Evolutionary conservation across 2,113 vertebrate genomes (phyloP).

Genomic region (Alouatta palliata): DNA sequence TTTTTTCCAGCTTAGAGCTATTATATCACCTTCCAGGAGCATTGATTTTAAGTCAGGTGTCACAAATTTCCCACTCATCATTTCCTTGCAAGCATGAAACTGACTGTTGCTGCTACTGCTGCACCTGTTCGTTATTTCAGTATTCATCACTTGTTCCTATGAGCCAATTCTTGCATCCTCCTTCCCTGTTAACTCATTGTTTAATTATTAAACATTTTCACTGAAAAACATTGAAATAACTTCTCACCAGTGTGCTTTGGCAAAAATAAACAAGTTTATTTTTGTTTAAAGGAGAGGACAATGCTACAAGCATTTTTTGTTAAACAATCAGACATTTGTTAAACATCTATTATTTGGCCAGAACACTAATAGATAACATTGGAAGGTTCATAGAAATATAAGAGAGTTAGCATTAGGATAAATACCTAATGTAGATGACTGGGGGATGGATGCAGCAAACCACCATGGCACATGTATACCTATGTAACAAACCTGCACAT

Average conservation of each 20-base stretch:
- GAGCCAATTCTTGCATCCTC: conserved; percentile 34
- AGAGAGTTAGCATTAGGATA: no score
- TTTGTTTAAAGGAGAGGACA: not conserved
- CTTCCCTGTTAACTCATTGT: not conserved
- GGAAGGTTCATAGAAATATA: conserved; percentile 9
- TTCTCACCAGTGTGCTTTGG: not conserved
- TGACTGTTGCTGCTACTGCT: conserved; percentile 44
- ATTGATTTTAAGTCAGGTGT: conserved; percentile 76
- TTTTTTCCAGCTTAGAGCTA: conserved; percentile 54
- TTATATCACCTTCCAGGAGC: conserved; percentile 71
- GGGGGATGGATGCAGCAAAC: no score
- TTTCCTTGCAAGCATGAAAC: conserved; percentile 64
- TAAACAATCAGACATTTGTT: not conserved
- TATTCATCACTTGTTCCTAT: conserved; percentile 73
- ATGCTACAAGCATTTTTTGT: not conserved
- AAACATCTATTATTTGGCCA: conserved; percentile 14
- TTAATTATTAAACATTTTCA: conserved; percentile 56
- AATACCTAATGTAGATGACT: no score
- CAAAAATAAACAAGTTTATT: conserved; percentile 41
- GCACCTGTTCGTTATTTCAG: conserved; percentile 69
- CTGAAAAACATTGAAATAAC: conserved; percentile 44
- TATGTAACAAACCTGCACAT: no score
- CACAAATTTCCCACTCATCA: conserved; percentile 77
- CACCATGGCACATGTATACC: no score
- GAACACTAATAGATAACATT: not conserved